Base-by-base conservation (phyloP, 2,113 vertebrate species). In the Tetrao urogallus region DNA sequence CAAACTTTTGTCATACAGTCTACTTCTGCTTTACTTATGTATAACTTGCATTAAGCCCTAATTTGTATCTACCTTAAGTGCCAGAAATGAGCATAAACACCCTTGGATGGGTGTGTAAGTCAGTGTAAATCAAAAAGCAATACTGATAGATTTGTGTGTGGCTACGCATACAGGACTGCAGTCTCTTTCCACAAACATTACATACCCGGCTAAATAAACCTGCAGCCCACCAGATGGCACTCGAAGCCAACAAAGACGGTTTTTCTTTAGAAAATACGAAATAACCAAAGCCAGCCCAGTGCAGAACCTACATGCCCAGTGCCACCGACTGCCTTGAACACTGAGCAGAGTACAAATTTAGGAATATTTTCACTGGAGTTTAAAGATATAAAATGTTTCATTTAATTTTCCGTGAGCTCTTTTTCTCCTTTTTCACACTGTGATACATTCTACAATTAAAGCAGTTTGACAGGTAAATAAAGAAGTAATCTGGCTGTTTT, bases 201-300 rank as follows among this genome's bases (percentile, higher is more conserved):
- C 10, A 12, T 15, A 5, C 28, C 0, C 27, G 2, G 10, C 32
- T 79, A 40, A 70, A 70, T 25, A 63, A 71, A 40, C 21, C 1
- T 3, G 4, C 0, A 43, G 11, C 21, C 95, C 97, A 89, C 87
- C 75, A 97, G 97, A 79, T 97, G 97, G 96, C 88, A 91, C 43
- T 94, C 47, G 81, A 91, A 80, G 78, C 40, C 63, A 82, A 56
- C 10, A 5, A 6, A 88, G 20, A 11, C 2, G 12, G 61, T 18
- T 34, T 3, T 0, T 2, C 6, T 16, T 32, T 12, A 38, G 38
- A 63, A 13, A 15, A 16, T 4, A 10, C 15, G 30, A 28, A 14
- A 4, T 1, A 5, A 4, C 1, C n/a, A 57, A 27, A n/a, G 3
- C 30, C 27, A 52, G 2, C 28, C 1, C 2, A 60, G 48, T 12